Percentiles rank a stretch among this genome's conserved stretches.
phyloP scores from a whole-genome alignment of 2,113 vertebrate species.

The Synodontis membranacea region DNA sequence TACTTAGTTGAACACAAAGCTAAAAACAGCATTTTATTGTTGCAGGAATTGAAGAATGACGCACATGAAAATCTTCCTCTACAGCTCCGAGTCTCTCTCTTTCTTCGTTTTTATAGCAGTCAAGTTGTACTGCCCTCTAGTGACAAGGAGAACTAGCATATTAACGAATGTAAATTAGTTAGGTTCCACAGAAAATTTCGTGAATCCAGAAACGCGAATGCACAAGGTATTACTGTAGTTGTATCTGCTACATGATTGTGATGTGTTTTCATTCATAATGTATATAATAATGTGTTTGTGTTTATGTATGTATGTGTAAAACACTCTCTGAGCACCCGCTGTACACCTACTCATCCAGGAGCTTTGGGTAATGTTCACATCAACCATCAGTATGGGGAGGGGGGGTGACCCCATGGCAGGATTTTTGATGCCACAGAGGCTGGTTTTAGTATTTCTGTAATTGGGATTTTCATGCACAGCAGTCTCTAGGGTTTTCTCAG shows the following conservation, averaged over 20 bases:
- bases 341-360: not conserved
- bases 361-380: not conserved
- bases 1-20: too few species aligned
- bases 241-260: not conserved
- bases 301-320: not conserved
- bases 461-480: not conserved
- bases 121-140: too few species aligned
- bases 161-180: too few species aligned
- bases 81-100: too few species aligned
- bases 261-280: not conserved
- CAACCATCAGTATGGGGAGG: not conserved
- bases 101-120: too few species aligned
- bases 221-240: too few species aligned
- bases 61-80: too few species aligned
- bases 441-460: not conserved
- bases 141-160: too few species aligned
- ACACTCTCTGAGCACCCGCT: not conserved
- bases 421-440: not conserved
- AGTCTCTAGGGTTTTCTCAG: not conserved
- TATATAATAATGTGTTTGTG: not conserved
- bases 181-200: too few species aligned
- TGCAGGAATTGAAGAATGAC: too few species aligned
- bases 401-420: not conserved
- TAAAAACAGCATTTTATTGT: too few species aligned
- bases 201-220: too few species aligned